These are phyloP conservation scores for Megaceryle maxima DNA, from an alignment of 2,113 vertebrate genomes.

Conservation along the genomic window DNA sequence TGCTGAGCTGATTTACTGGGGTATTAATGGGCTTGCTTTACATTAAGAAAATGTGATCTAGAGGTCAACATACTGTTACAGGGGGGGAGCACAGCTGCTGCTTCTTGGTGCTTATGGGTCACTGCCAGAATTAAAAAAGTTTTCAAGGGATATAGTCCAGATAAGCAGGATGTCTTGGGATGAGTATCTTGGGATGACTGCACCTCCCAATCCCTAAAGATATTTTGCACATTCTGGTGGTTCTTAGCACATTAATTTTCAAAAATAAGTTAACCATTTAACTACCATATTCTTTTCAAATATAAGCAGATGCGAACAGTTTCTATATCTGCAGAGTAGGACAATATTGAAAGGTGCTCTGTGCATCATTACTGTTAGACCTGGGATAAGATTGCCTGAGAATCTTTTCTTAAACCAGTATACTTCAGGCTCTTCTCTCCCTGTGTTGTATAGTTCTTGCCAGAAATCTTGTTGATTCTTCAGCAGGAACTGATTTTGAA, in stretches of 20 bases:
- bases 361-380: not conserved
- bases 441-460: not conserved
- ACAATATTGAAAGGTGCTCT: not conserved
- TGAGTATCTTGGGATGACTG: not conserved
- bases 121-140: conserved; percentile 25
- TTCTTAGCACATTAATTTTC: not conserved
- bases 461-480: not conserved
- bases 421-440: not conserved
- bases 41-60: conserved; percentile 16
- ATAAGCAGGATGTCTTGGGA: conserved; percentile 33
- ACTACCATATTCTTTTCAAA: not conserved
- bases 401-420: not conserved
- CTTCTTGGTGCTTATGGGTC: conserved; percentile 7
- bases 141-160: conserved; percentile 43
- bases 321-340: not conserved
- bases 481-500: not conserved
- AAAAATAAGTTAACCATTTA: conserved; percentile 11
- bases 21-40: conserved; percentile 7
- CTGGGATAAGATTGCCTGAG: not conserved
- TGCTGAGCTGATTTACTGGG: not conserved
- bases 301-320: not conserved
- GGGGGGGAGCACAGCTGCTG: conserved; percentile 47
- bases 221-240: not conserved
- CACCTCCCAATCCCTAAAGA: not conserved
- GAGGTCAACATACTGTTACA: not conserved